Evolutionary conservation across 92 coral and sea anemone species (phyloP), one percentile per base, ranked within the genome.

Genomic region (Phenganax stokvisi): DNA sequence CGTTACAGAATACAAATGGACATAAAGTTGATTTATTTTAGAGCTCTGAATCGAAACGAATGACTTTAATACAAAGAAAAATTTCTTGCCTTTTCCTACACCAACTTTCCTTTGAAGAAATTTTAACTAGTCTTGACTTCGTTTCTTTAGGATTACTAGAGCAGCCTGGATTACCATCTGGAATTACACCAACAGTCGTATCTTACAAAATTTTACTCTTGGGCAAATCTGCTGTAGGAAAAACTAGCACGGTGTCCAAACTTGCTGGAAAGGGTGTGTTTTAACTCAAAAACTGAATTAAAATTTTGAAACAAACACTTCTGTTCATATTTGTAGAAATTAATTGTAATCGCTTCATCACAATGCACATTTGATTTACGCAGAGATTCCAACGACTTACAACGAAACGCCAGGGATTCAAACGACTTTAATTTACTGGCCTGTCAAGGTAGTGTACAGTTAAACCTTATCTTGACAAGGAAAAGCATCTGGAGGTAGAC

Each of bases 371-470:
- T 60, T 52, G 15, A 57, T 78, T 20, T 53, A 12, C 59, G 53
- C 85, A 93, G 98, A 91, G 83, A 75, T 93, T 76, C 97, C 98
- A 44, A 37, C 73, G 7, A 84, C 85, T 55, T 96, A 93, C 68
- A 85, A 87, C 63, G 98, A 93, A 82, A 91, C 98, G 27, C 98
- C 98, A 66, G 98, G 98, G 15, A 93, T 93, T 65, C 98, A 93
- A 80, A 93, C 98, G 67, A 89, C 98, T 17, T 90, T 91, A 54
- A 75, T 93, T 6, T 91, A 93, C 82, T 93, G 98, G 98, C 98
- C 98, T 69, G 92, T 88, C 30, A 93, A 91, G 92, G 98, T 93
- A 85, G 7, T 66, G 1, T 66, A 12, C 2, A 27, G 13, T 56
- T 56, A 10, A 10, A 10, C 60, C 60, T 56, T 15, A 56, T 15